Evolutionary conservation across 2,888 invertebrate genomes (phyloP).

Genomic region (Molorchus minor): DNA sequence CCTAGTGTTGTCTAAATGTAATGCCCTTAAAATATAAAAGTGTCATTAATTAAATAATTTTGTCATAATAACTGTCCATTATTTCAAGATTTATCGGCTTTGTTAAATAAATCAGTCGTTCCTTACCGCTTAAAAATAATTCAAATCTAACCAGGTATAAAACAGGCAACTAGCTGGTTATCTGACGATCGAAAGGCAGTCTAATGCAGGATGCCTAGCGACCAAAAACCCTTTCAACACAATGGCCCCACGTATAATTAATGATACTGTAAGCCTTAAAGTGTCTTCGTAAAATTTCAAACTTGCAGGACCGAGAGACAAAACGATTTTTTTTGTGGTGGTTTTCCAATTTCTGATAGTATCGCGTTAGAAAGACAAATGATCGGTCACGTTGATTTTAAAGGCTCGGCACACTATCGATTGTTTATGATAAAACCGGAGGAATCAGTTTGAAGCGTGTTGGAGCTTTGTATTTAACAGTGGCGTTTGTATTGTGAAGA

Average conservation of each 20-base stretch:
- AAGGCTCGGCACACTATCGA: constrained; percentile 56
- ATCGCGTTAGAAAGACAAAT: constrained; percentile 58
- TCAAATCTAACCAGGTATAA: constrained; percentile 32
- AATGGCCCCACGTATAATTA: constrained; percentile 47
- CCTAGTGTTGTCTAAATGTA: no score
- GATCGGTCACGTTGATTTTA: constrained; percentile 52
- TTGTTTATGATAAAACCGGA: constrained; percentile 50
- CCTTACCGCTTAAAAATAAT: constrained; percentile 15
- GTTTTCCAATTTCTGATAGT: constrained; percentile 41
- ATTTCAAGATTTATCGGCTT: constrained; percentile 13
- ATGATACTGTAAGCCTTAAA: constrained; percentile 45
- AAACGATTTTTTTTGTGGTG: constrained; percentile 36
- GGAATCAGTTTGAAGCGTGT: constrained; percentile 34
- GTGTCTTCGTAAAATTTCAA: constrained; percentile 45
- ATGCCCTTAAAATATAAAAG: no score
- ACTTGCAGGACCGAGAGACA: constrained; percentile 40
- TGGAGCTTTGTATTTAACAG: constrained; percentile 17
- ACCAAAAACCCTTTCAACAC: constrained; percentile 49
- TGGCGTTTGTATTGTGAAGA: constrained; percentile 19
- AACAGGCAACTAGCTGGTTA: constrained; percentile 41
- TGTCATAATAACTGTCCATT: constrained; percentile 19
- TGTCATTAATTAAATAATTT: not conserved
- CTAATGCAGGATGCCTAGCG: constrained; percentile 10
- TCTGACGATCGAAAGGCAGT: constrained; percentile 38
- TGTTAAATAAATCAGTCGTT: constrained; percentile 20